A percentile compares a stretch with the other conserved stretches of the same genome.
Evolutionary conservation across 2,113 vertebrate genomes (phyloP).

Genomic region (Gadus macrocephalus): DNA sequence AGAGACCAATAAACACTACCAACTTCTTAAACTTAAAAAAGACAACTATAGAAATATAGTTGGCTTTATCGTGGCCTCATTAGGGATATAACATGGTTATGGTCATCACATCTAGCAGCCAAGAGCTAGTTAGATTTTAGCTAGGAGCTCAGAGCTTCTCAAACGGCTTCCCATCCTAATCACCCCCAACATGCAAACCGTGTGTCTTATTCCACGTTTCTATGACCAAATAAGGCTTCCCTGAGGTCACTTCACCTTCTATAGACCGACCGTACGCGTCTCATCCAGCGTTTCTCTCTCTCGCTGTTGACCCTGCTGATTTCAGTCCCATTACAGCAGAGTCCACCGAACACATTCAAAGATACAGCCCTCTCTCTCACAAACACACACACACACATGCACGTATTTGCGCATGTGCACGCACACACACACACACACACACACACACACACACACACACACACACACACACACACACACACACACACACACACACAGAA

Average conservation of each 20-base stretch:
- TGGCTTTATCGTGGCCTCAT: too few relatives aligned
- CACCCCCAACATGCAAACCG: background rate
- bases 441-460: too few relatives aligned
- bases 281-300: background rate
- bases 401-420: background rate
- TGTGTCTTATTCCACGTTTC: background rate
- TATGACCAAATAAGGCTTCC: slow-evolving; percentile 18
- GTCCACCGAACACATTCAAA: slow-evolving; percentile 8
- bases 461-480: background rate
- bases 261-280: background rate
- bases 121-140: too few relatives aligned
- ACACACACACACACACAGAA: background rate
- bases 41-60: too few relatives aligned
- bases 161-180: background rate
- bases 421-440: background rate
- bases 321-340: slow-evolving; percentile 19
- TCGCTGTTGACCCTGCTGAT: slow-evolving; percentile 18
- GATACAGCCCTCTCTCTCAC: background rate
- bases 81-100: too few relatives aligned
- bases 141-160: too few relatives aligned
- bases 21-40: too few relatives aligned
- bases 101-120: too few relatives aligned
- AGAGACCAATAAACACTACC: too few relatives aligned
- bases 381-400: background rate
- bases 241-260: slow-evolving; percentile 3